These are phyloP conservation scores for Parthenolecanium corni DNA, from an alignment of 2,888 invertebrate genomes.

Conservation along the genomic window DNA sequence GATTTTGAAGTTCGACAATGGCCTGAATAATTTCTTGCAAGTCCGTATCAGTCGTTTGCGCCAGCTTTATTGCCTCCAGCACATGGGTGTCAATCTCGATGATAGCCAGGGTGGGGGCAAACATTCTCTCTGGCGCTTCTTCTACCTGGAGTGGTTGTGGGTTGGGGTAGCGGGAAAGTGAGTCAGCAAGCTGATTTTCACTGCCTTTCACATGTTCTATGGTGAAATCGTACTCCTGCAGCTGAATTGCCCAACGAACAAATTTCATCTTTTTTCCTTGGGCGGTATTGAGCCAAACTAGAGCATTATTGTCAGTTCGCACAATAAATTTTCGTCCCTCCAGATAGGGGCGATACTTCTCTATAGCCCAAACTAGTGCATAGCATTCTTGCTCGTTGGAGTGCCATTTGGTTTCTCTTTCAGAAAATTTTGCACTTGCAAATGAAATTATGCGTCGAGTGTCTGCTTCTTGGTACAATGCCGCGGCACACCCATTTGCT, in stretches of 20 bases:
- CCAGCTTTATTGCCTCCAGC: not conserved
- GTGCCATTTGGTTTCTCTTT: not conserved
- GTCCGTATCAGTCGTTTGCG: not conserved
- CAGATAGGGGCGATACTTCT: conserved; percentile 29
- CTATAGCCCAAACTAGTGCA: conserved; percentile 21
- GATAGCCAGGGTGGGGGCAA: not conserved
- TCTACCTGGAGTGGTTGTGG: not conserved
- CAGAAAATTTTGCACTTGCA: conserved; percentile 4
- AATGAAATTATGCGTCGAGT: conserved; percentile 1
- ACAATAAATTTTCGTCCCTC: conserved; percentile 31
- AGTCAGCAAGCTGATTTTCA: conserved; percentile 32
- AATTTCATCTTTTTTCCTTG: conserved; percentile 32
- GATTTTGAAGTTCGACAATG: not conserved
- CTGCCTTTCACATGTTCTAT: conserved; percentile 30
- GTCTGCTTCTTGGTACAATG: conserved; percentile 4
- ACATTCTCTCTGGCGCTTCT: not conserved
- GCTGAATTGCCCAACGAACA: conserved; percentile 32
- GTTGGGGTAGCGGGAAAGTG: conserved; percentile 31
- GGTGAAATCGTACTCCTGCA: conserved; percentile 32
- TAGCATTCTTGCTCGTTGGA: conserved; percentile 16
- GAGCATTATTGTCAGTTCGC: conserved; percentile 31
- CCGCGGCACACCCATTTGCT: conserved; percentile 7
- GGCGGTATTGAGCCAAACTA: conserved; percentile 31
- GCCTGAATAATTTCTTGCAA: not conserved
- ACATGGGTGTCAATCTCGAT: not conserved